Evolutionary conservation across 2,113 vertebrate genomes (phyloP), one percentile per base, ranked within the genome.

Genomic region (Plectropomus leopardus): DNA sequence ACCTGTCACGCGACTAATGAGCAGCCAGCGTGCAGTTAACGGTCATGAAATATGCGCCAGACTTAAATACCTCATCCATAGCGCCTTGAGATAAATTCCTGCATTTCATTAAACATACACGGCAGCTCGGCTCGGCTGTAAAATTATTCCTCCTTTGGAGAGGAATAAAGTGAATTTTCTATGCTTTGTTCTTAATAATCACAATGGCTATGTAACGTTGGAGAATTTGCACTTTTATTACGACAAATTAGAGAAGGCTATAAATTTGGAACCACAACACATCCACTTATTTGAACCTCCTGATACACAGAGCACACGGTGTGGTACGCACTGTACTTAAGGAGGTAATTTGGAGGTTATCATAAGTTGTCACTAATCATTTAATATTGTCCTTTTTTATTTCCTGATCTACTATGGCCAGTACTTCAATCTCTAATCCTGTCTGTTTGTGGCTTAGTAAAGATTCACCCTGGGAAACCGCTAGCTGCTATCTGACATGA

Each of bases 401-500:
- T 69, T 66, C 21, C 53, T 79, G 69, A 82, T 84, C 28, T 36
- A 57, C 74, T 10, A 11, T 28, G 55, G 67, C 42, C 76, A 53
- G 6, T 64, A 74, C 85, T 79, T 80, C 79, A 85, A 80, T 86
- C 80, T 75, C 71, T 90, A 86, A 89, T 92, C 86, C 83, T 53
- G 77, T 84, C 65, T 88, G 83, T 85, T 83, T 88, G 85, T 87
- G 74, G 82, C 59, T 88, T 87, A 87, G 88, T 23, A 48, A 28
- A 85, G 85, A 90, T 75, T 92, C 77, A 84, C 82, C 77, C 77
- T 48, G 51, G 70, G 71, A 83, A 83, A 82, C 50, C 0, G 32
- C 78, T 4, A 5, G 80, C 78, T 57, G 55, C 83, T 91, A 92
- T 93, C 91, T 90, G 86, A 87, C 84, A 80, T 80, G 59, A 77